These are phyloP conservation scores for Seriola dumerili DNA, from an alignment of 2,113 vertebrate species.

Conservation along the genomic window DNA sequence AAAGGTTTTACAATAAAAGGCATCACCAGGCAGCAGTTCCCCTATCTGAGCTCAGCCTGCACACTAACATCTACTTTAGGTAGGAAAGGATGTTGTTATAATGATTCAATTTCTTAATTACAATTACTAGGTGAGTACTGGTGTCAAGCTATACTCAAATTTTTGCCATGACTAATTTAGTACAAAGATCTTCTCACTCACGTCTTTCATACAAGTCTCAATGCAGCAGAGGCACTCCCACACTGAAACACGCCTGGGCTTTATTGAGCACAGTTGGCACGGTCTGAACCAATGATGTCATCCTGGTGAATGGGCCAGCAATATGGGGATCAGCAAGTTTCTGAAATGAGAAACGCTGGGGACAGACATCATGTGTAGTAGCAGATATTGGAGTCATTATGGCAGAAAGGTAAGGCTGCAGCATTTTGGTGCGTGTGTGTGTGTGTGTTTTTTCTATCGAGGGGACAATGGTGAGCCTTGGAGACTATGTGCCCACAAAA, in stretches of 20 bases:
- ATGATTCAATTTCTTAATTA: constrained; percentile 36
- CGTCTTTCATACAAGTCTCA: constrained; percentile 66
- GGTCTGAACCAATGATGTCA: constrained; percentile 78
- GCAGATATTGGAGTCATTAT: constrained; percentile 37
- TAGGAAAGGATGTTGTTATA: background rate
- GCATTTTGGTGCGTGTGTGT: constrained; percentile 14
- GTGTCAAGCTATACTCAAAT: constrained; percentile 47
- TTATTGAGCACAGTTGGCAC: constrained; percentile 81
- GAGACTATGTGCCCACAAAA: constrained; percentile 60
- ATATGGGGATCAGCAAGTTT: constrained; percentile 80
- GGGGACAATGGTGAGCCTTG: constrained; percentile 61
- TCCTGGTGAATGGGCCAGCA: constrained; percentile 74
- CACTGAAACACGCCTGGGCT: constrained; percentile 77
- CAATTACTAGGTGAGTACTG: constrained; percentile 27
- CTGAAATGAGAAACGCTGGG: constrained; percentile 65
- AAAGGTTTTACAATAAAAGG: background rate
- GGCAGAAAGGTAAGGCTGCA: constrained; percentile 44
- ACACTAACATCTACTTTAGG: background rate
- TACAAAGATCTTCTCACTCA: constrained; percentile 71
- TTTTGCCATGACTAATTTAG: constrained; percentile 64
- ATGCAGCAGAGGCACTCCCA: constrained; percentile 75
- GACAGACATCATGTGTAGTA: constrained; percentile 52
- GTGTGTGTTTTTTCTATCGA: background rate
- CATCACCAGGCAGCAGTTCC: constrained; percentile 8
- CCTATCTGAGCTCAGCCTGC: background rate